Base-by-base conservation (phyloP, 2,888 invertebrate genomes). In the Boloria euphrosyne region DNA sequence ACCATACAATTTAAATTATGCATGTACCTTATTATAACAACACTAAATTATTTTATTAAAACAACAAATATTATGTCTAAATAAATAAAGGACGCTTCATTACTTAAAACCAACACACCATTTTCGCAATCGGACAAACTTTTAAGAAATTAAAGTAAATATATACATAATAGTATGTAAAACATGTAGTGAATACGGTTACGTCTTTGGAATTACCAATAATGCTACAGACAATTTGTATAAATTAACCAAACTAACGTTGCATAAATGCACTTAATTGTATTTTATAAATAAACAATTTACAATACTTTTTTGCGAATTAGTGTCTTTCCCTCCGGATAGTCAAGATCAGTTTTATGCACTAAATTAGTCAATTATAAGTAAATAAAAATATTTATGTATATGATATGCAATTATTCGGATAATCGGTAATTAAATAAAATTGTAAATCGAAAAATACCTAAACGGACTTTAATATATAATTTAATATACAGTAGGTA, bases 71-170 rank as follows among this genome's bases (percentile, higher is more conserved):
- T 44, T 22, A 57, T 22, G 22, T 22, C 57, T 57, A 57, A 57
- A 57, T 57, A 57, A 46, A 57, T 57, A 46, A 44, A 46, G 16
- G 46, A 57, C 46, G 46, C 13, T 57, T 57, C 27, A 57, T 57
- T 57, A 57, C 57, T 57, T 57, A 54, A 50, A 38, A 17, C 59
- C 52, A 52, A 59, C 47, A 59, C 47, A 38, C 27, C 49, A 17
- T 44, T 51, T 66, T 66, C 46, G 66, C 43, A 54, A 60, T 60
- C 60, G 65, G 49, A 60, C 65, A 60, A 60, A 65, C 54, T 62
- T 51, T 61, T 66, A 43, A 66, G 50, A 66, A 54, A 61, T 66
- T 66, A 55, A 66, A 66, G 61, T 66, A 66, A 66, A 62, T 61
- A 61, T 38, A 22, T 22, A 57, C 13, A 4, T 44, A 46, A 44